Conservation (phyloP, 2,888 invertebrate genomes). For the Gymnosoma rotundatum region DNA sequence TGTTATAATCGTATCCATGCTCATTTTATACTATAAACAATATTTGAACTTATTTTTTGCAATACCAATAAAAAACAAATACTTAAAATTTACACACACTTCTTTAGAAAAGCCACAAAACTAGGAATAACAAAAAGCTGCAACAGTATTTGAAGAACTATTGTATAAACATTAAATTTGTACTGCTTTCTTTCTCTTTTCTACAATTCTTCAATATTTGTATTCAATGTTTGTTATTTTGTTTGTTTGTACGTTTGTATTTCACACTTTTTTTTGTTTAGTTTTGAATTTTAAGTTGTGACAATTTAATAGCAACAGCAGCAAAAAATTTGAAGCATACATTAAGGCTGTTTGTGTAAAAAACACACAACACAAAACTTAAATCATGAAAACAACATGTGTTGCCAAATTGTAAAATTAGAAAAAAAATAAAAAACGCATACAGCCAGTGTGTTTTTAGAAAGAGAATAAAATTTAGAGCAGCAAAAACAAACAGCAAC, state of each 20-base stretch:
- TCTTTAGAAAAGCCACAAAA: not conserved
- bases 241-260: conserved; percentile 4
- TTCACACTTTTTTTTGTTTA: conserved; percentile 29
- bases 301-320: conserved; percentile 31
- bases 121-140: not conserved
- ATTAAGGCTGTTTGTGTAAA: conserved; percentile 41
- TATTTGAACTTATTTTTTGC: not conserved
- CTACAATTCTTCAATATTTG: not conserved
- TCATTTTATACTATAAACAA: conserved; percentile 1
- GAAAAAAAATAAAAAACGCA: conserved; percentile 41
- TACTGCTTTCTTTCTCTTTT: no score
- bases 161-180: not conserved
- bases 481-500: conserved; percentile 44
- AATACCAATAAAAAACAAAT: no score
- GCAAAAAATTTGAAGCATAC: conserved; percentile 21
- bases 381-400: conserved; percentile 47
- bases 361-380: not conserved
- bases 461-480: not conserved
- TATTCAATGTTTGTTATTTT: not conserved
- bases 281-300: conserved; percentile 45
- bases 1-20: not conserved
- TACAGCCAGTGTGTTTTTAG: not conserved
- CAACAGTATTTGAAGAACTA: not conserved
- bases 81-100: no score
- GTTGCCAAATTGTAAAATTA: conserved; percentile 54